These are phyloP conservation scores for Sus cebifrons DNA, from an alignment of 2,797 vertebrate genomes.

Conservation along the genomic window DNA sequence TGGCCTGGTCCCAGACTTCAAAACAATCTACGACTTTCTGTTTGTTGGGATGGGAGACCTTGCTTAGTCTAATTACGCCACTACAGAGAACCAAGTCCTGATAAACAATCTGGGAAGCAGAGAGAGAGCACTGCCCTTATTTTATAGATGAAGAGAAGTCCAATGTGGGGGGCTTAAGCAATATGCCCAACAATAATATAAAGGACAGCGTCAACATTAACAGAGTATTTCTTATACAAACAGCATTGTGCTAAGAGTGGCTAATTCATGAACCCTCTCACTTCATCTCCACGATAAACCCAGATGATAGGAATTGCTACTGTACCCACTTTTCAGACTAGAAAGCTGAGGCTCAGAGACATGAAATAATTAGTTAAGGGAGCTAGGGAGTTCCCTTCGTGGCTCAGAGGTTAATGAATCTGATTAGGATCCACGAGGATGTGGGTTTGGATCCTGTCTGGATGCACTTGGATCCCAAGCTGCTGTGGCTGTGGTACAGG, in stretches of 20 bases:
- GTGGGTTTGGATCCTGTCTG: no score
- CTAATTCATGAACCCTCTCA: neutral
- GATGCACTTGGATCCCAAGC: no score
- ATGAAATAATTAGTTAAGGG: neutral
- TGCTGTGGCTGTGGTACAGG: no score
- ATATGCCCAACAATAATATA: neutral
- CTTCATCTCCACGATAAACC: neutral
- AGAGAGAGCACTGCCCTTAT: neutral
- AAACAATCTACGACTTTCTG: neutral
- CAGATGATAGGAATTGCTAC: neutral
- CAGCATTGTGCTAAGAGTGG: neutral
- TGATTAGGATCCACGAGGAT: no score
- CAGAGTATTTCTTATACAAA: neutral
- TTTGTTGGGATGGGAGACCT: neutral
- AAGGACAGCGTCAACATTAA: neutral
- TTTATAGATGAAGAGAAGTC: neutral
- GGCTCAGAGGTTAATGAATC: no score
- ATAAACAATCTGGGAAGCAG: neutral
- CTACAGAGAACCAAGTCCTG: neutral
- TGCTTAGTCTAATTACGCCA: neutral
- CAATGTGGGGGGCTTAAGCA: neutral
- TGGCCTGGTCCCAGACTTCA: neutral
- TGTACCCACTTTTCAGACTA: slow-evolving; percentile 7
- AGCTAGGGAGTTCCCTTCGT: neutral
- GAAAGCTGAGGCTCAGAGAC: slow-evolving; percentile 11